Evolutionary conservation across 1,140 invertebrate genomes (phyloP).

Genomic region (Euura lappo): DNA sequence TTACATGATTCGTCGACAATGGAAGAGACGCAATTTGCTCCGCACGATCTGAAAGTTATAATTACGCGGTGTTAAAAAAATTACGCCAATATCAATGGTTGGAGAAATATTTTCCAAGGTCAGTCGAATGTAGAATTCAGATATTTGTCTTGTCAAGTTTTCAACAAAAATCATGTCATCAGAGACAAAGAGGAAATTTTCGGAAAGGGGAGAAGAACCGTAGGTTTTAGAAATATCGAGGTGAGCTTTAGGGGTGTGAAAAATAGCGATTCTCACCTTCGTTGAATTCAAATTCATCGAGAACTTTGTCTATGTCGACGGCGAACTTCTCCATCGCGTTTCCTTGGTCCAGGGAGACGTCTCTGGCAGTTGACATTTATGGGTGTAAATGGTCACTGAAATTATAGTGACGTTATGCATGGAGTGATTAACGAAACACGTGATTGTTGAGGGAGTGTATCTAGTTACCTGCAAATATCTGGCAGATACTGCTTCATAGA

Average conservation of each 20-base stretch:
- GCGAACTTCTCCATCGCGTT: slow-evolving; percentile 72
- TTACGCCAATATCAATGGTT: background rate
- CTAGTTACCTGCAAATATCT: background rate
- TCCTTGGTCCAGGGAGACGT: background rate
- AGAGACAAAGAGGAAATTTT: no score
- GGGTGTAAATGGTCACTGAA: background rate
- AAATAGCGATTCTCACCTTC: slow-evolving; percentile 59
- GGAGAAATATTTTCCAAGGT: background rate
- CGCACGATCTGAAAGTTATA: slow-evolving; percentile 47
- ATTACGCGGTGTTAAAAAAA: background rate
- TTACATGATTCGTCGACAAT: background rate
- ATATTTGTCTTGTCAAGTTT: no score
- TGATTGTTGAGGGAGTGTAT: background rate
- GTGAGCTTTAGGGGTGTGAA: no score
- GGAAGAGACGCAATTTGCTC: slow-evolving; percentile 48
- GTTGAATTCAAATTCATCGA: slow-evolving; percentile 85
- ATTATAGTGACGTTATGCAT: background rate
- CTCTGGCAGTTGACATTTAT: background rate
- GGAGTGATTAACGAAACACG: background rate
- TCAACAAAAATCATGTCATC: background rate
- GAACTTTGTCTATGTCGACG: slow-evolving; percentile 85
- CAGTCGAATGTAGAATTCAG: no score
- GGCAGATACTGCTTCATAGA: background rate
- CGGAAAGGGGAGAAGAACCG: no score
- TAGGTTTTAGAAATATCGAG: no score